Base-by-base conservation (phyloP, 2,888 invertebrate species). In the Rhagium mordax region DNA sequence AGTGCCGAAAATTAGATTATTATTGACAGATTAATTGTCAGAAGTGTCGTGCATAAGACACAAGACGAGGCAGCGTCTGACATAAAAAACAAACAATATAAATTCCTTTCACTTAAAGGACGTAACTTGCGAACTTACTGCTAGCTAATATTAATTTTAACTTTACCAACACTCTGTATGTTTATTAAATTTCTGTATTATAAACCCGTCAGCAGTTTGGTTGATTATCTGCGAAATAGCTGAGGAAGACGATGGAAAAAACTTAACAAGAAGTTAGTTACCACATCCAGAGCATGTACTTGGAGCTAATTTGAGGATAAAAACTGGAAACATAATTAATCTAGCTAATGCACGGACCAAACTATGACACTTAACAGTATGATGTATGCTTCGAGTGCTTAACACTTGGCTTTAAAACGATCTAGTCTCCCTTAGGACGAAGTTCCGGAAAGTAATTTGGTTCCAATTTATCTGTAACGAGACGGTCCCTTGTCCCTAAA, bases 401-500 rank as follows among this genome's bases (percentile, higher is more conserved):
- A 72, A 71, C 76, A 74, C 76, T 76, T 70, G 70, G 67, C 74
- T 74, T 74, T 72, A 68, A 66, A 74, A 27, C 72, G 61, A 66
- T 72, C 69, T 71, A 24, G 41, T 51, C 60, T 61, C 70, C 60
- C 71, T 21, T 29, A 69, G 65, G 72, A 70, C 70, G 41, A 77
- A 77, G 68, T 76, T 77, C 71, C 66, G 41, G 72, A 65, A 74
- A 74, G 76, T 74, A 77, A 77, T 77, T 77, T 74, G 73, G 72
- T 74, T 68, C 67, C 69, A 76, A 76, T 70, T 74, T 68, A 72
- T 72, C 59, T 70, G 72, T 59, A 66, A 64, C 48, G 74, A 71
- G 73, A 72, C 74, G 75, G 74, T 74, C 71, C 71, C 77, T 78
- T 78, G 76, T 80, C 77, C 79, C 72, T 72, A 76, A 78, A 81